Evolutionary conservation across 2,888 invertebrate species (phyloP).

Genomic region (Gnatocerus cornutus): DNA sequence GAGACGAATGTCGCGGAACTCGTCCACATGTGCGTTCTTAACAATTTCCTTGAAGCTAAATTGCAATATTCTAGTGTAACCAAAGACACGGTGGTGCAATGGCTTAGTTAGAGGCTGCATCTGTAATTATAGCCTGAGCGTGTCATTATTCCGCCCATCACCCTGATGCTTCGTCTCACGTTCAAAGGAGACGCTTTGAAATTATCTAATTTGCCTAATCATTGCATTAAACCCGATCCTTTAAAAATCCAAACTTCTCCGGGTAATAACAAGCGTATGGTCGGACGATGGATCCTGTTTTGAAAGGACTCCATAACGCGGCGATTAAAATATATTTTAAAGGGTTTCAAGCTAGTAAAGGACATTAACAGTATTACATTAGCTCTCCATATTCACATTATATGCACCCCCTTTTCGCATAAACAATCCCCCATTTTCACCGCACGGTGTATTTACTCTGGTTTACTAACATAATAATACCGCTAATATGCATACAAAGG

Average conservation of each 20-base stretch:
- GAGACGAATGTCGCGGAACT: neutral
- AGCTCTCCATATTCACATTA: slow-evolving; percentile 50
- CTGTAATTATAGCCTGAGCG: slow-evolving; percentile 40
- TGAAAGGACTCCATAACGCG: slow-evolving; percentile 8
- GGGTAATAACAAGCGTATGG: slow-evolving; percentile 6
- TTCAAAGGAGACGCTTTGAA: slow-evolving; percentile 39
- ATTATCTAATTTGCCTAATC: slow-evolving; percentile 46
- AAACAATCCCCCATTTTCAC: slow-evolving; percentile 57
- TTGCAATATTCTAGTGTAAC: slow-evolving; percentile 30
- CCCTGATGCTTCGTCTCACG: slow-evolving; percentile 33
- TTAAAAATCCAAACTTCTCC: slow-evolving; percentile 19
- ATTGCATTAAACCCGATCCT: slow-evolving; percentile 37
- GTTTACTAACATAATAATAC: slow-evolving; percentile 59
- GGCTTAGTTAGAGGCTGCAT: slow-evolving; percentile 41
- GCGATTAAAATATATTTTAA: slow-evolving; percentile 44
- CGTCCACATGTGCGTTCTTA: slow-evolving; percentile 21
- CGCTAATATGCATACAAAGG: slow-evolving; percentile 59
- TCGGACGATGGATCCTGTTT: neutral
- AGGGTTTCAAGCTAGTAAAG: slow-evolving; percentile 45
- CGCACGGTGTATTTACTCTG: slow-evolving; percentile 58
- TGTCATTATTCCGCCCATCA: slow-evolving; percentile 42
- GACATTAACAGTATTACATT: slow-evolving; percentile 53
- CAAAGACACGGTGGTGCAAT: slow-evolving; percentile 38
- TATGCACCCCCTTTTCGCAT: slow-evolving; percentile 54
- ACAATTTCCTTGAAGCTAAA: slow-evolving; percentile 12